Evolutionary conservation across 1,140 invertebrate species (phyloP).

Genomic region (Mesaphorura yosii): DNA sequence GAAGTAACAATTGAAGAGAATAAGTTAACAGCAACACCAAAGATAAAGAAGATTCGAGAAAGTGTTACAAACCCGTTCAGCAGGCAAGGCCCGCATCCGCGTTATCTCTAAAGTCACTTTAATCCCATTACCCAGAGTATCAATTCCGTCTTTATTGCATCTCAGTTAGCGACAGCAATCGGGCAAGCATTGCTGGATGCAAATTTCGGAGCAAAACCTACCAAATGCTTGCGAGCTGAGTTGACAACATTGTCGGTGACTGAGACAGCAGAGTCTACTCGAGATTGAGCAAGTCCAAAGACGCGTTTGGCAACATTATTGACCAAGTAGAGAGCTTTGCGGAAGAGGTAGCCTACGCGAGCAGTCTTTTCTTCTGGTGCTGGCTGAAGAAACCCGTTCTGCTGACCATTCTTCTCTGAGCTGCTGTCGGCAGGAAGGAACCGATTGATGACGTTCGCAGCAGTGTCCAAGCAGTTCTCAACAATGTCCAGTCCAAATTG

Average conservation of each 20-base stretch:
- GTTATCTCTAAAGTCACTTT: too few relatives aligned
- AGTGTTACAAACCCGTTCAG: too few relatives aligned
- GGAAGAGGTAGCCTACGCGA: constrained; percentile 6
- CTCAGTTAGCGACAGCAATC: too few relatives aligned
- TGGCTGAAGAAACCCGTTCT: constrained; percentile 8
- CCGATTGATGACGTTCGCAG: constrained; percentile 7
- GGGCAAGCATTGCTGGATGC: too few relatives aligned
- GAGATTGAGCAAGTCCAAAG: constrained; percentile 15
- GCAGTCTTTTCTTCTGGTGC: constrained; percentile 1
- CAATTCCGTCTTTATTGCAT: too few relatives aligned
- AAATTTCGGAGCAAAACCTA: too few relatives aligned
- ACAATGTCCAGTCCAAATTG: constrained; percentile 15
- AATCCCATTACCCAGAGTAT: too few relatives aligned
- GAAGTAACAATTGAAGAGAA: too few relatives aligned
- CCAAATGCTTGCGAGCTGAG: constrained; percentile 8
- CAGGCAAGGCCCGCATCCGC: too few relatives aligned
- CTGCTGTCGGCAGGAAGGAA: constrained; percentile 12
- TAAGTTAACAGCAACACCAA: too few relatives aligned
- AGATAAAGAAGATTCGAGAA: too few relatives aligned
- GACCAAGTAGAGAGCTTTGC: constrained; percentile 1
- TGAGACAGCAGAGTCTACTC: constrained; percentile 11
- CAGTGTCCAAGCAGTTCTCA: constrained; percentile 12
- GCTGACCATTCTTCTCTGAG: constrained; percentile 6
- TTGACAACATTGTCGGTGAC: constrained; percentile 19
- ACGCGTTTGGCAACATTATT: constrained; percentile 3